phyloP scores from a whole-genome alignment of 2,113 vertebrate genomes.

The Calyptommatus sinebrachiatus region DNA sequence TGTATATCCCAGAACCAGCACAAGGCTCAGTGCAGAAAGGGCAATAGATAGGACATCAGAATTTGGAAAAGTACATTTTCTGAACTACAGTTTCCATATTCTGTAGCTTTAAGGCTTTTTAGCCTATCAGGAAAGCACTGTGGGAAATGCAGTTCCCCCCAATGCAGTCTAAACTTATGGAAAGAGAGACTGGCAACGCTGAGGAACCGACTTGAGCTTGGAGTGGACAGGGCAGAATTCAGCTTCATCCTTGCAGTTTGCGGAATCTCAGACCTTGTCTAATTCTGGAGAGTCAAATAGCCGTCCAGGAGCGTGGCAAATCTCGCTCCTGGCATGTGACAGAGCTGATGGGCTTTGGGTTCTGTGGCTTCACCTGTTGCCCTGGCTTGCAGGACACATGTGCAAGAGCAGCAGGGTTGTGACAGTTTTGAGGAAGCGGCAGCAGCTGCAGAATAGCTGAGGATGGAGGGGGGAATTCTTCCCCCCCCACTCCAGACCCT shows the following conservation, averaged over 20 bases:
- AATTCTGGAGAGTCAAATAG: fast-evolving
- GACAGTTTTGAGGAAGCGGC: neutral
- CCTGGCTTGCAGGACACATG: fast-evolving
- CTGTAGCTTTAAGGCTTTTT: too few species aligned
- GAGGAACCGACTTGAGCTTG: neutral
- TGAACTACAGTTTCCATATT: too few species aligned
- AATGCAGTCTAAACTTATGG: too few species aligned
- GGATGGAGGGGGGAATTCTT: fast-evolving
- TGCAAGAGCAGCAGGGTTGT: neutral
- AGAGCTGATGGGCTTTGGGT: neutral
- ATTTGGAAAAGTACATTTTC: too few species aligned
- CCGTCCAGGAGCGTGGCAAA: neutral
- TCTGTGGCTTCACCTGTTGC: constrained; percentile 16
- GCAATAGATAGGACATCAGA: too few species aligned
- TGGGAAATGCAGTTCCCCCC: too few species aligned
- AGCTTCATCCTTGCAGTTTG: neutral
- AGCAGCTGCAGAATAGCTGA: neutral
- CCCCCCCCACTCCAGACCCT: fast-evolving
- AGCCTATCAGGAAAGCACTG: too few species aligned
- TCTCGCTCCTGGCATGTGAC: neutral
- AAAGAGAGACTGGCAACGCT: too few species aligned
- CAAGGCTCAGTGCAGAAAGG: too few species aligned
- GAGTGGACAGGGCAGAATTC: neutral
- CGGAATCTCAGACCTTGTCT: neutral
- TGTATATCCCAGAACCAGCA: too few species aligned